These are phyloP conservation scores for Drosophila nasuta DNA, from an alignment of 1,140 invertebrate genomes.

Conservation along the genomic window DNA sequence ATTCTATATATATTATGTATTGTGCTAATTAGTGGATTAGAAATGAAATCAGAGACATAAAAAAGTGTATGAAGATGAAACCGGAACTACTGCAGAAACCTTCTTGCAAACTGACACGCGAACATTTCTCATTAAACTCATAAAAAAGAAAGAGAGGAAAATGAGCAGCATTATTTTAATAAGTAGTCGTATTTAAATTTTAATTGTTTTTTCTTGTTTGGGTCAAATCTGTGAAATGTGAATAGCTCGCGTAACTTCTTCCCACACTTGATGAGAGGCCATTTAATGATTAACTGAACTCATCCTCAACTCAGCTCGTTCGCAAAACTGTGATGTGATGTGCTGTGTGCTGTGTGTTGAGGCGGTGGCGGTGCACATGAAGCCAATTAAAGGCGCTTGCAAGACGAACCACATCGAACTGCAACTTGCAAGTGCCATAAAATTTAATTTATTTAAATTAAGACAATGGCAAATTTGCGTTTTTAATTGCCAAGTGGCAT, in stretches of 20 bases:
- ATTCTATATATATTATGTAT: conserved; percentile 48
- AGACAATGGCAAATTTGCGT: conserved; percentile 80
- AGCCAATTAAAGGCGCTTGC: conserved; percentile 70
- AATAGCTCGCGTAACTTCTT: conserved; percentile 20
- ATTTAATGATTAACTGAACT: conserved; percentile 26
- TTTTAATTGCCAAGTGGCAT: conserved; percentile 72
- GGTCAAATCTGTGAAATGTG: conserved; percentile 32
- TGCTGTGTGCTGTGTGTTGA: neutral
- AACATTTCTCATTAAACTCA: conserved; percentile 49
- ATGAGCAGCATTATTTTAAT: conserved; percentile 39
- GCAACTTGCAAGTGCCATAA: conserved; percentile 75
- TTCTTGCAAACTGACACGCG: conserved; percentile 47
- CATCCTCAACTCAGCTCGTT: conserved; percentile 1
- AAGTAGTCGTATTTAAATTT: conserved; percentile 32
- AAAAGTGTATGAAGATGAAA: conserved; percentile 21
- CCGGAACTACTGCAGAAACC: neutral
- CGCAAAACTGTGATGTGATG: conserved; percentile 10
- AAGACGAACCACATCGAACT: conserved; percentile 34
- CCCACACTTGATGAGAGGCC: conserved; percentile 26
- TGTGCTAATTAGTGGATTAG: conserved; percentile 67
- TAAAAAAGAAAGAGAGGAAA: conserved; percentile 30
- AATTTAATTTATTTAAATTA: conserved; percentile 84
- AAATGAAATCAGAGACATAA: conserved; percentile 61
- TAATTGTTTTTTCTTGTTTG: conserved; percentile 63
- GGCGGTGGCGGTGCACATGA: conserved; percentile 65